Evolutionary conservation across 1,140 invertebrate species (phyloP), one percentile per base, ranked within the genome.

Genomic region (Drosophila malerkotliana): DNA sequence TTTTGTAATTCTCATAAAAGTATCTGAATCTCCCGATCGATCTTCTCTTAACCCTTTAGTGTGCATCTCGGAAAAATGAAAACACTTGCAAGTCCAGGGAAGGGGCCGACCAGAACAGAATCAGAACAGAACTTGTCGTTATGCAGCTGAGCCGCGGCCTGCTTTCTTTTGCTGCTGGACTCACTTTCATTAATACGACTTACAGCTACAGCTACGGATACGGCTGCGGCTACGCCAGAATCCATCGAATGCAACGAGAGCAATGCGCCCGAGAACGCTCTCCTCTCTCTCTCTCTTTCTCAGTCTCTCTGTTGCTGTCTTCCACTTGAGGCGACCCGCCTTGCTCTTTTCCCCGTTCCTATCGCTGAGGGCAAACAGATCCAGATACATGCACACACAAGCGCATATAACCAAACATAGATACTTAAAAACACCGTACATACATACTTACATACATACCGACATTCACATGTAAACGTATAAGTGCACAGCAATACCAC

Each of bases 181-280:
- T 83, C 79, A 83, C 79, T 83, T 83, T 83, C 79, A 83, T 83
- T 83, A 83, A 83, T 72, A 79, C 79, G 79, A 79, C 66, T 69
- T 56, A 56, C 49, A 75, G 61, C 61, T 37, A 61, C 52, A 28
- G 26, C 4, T 26, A 26, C 26, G 5, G 26, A 26, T 26, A 26
- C 26, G 26, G 26, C 26, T 26, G 2, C 24, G 24, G 24, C 3
- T 26, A 55, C 58, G 57, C 68, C 74, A 83, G 68, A 82, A 77
- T 83, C 56, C 48, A 77, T 83, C 53, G 44, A 78, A 81, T 81
- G 78, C 78, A 81, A 76, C 79, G 59, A 71, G 77, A 61, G 72
- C 78, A 81, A 83, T 77, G 79, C 58, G 55, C 34, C 39, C 73
- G 67, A 77, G 72, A 67, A 73, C 80, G 67, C 67, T 61, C 28